These are phyloP conservation scores for Zapus hudsonius DNA, from an alignment of 2,113 vertebrate species.

Conservation along the genomic window DNA sequence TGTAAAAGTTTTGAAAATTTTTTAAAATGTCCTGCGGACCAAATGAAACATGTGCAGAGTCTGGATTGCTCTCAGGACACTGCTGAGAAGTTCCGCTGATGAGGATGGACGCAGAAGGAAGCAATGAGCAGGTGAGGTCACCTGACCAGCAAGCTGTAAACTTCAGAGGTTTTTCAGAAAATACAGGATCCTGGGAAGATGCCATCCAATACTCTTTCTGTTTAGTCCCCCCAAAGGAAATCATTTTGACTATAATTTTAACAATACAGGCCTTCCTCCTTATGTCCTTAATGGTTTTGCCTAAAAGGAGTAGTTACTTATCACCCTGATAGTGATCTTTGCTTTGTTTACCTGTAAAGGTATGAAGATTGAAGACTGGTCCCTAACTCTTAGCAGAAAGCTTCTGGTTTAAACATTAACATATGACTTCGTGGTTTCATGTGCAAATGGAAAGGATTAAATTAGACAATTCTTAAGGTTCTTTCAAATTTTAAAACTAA, in stretches of 20 bases:
- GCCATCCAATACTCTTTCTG: rapidly evolving
- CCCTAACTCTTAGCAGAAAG: background rate
- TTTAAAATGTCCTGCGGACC: background rate
- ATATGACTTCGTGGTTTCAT: background rate
- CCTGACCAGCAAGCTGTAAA: background rate
- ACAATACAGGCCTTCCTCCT: background rate
- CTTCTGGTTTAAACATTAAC: slow-evolving; percentile 29
- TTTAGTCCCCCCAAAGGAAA: background rate
- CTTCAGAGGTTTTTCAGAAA: slow-evolving; percentile 1
- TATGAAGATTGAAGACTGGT: background rate
- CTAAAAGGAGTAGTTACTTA: background rate
- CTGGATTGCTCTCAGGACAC: rapidly evolving
- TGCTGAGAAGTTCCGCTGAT: background rate
- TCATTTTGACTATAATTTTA: background rate
- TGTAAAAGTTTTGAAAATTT: background rate
- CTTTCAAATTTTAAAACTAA: background rate
- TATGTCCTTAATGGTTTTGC: background rate
- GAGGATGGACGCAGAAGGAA: background rate
- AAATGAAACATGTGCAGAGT: background rate
- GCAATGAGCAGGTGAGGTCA: background rate
- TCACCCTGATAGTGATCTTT: background rate
- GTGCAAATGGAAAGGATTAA: background rate
- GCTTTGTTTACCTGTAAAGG: slow-evolving; percentile 8
- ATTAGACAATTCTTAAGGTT: background rate
- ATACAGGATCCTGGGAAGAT: background rate